Evolutionary conservation across 2,888 invertebrate species (phyloP), one percentile per base, ranked within the genome.

Genomic region (Megastigmus dorsalis): DNA sequence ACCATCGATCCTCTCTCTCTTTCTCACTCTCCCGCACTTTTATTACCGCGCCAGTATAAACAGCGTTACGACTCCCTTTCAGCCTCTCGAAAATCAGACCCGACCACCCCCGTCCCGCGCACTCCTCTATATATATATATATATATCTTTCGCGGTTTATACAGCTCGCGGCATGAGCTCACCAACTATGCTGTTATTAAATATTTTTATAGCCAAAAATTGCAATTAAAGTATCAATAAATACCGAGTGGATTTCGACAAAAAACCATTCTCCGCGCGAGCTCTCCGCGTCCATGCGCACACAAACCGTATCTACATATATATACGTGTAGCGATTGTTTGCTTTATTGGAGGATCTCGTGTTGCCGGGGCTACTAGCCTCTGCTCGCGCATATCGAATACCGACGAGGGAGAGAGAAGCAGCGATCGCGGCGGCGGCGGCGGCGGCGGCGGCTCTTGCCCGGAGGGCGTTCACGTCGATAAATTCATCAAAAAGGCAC

Each of bases 381-480:
- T n/a, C n/a, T n/a, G n/a, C n/a, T n/a, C 4, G 15, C n/a, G 50
- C 33, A 48, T 79, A 76, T 79, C 79, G 78, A 78, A 78, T 77
- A 63, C 41, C 62, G 70, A 78, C 82, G 80, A 82, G 80, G 82
- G n/a, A n/a, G n/a, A n/a, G n/a, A n/a, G n/a, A n/a, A n/a, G n/a
- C n/a, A n/a, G n/a, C n/a, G n/a, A n/a, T n/a, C n/a, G n/a, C n/a
- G n/a, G n/a, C n/a, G n/a, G n/a, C n/a, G n/a, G n/a, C n/a, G n/a
- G n/a, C n/a, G n/a, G n/a, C n/a, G n/a, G n/a, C n/a, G n/a, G n/a
- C 76, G 74, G 77, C n/a, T n/a, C n/a, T n/a, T n/a, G 74, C 76
- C 77, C 69, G 78, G 81, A 82, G 82, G 83, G 83, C 83, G 84
- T 83, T 75, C 79, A 80, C 81, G 77, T 76, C 77, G 84, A 84